These are phyloP conservation scores for Channa argus DNA, from an alignment of 2,113 vertebrate species.

Conservation along the genomic window DNA sequence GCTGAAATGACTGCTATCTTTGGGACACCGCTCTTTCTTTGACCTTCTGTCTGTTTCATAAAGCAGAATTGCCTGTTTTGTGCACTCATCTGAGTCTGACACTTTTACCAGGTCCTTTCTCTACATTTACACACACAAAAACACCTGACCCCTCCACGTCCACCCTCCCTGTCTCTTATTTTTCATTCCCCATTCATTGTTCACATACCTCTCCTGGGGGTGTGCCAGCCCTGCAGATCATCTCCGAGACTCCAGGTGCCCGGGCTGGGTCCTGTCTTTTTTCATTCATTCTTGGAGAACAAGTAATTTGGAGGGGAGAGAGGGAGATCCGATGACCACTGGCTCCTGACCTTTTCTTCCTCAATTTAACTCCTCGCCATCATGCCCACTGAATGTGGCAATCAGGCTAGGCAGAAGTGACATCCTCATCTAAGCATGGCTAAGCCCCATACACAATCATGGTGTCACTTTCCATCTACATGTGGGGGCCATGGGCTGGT, in stretches of 20 bases:
- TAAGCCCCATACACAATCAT: constrained; percentile 73
- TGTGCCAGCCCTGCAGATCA: constrained; percentile 57
- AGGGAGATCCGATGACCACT: constrained; percentile 84
- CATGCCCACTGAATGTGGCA: constrained; percentile 79
- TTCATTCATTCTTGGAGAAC: constrained; percentile 82
- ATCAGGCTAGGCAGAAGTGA: constrained; percentile 83
- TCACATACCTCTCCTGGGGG: constrained; percentile 66
- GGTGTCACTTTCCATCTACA: constrained; percentile 82
- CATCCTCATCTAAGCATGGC: constrained; percentile 84
- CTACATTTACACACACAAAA: constrained; percentile 26
- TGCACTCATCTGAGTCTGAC: constrained; percentile 47
- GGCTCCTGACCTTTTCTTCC: constrained; percentile 90
- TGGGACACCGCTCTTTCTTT: constrained; percentile 43
- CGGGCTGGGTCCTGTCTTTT: constrained; percentile 78
- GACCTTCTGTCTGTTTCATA: constrained; percentile 46
- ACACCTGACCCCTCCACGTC: constrained; percentile 24
- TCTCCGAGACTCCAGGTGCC: constrained; percentile 73
- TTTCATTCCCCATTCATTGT: constrained; percentile 27
- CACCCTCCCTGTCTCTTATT: constrained; percentile 26
- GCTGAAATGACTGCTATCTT: constrained; percentile 25
- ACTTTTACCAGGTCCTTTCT: constrained; percentile 41
- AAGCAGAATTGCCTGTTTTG: constrained; percentile 28
- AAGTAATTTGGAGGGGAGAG: constrained; percentile 80
- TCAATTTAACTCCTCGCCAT: constrained; percentile 83
- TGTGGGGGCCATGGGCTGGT: constrained; percentile 44